Evolutionary conservation across 2,797 vertebrate species (phyloP), one percentile per base, ranked within the genome.

Genomic region (Glyptemys insculpta): DNA sequence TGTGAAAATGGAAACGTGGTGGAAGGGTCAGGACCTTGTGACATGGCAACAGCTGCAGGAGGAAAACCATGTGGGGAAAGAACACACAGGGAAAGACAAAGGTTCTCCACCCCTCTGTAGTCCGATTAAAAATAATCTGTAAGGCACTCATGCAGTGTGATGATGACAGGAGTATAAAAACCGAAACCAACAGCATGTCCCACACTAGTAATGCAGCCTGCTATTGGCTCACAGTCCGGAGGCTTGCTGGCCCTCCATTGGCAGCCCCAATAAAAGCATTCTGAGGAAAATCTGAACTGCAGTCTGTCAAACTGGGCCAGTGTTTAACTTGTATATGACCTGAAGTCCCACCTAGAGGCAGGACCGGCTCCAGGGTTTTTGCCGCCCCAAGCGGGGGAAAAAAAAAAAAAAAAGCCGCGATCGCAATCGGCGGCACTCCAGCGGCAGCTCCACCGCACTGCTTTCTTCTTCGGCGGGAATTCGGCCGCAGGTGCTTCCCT

Each of bases 21-120:
- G 59, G 18, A 54, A 72, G 50, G 57, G 49, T 41, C 0, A 1
- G 83, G 19, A 52, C 41, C 49, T 50, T 72, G 47, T 50, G 79
- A 49, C 3, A 14, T 0, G 1, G 56, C 54, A 1, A 1, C 49
- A 74, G 11, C 4, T 31, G 76, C 25, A 6, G 19, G n/a, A 81
- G 83, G 23, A 3, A 7, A 78, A 78, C 74, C 74, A 49, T 49
- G 34, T 49, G 7, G 21, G 21, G 8, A 44, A 16, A 4, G 34
- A 12, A 53, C 29, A 44, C 1, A 37, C 3, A 62, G 78, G 85
- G 79, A 93, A 27, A 79, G 8, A 81, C 27, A 82, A 78, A 47
- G 3, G 53, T 37, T 47, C 54, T 78, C 47, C 81, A 44, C 6
- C 52, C 62, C 54, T 79, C 76, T 44, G 29, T 14, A 79, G 80